Percentiles rank a stretch among this genome's conserved stretches.
Evolutionary conservation across 2,113 vertebrate genomes (phyloP).

Genomic region (Toxotes jaculatrix): DNA sequence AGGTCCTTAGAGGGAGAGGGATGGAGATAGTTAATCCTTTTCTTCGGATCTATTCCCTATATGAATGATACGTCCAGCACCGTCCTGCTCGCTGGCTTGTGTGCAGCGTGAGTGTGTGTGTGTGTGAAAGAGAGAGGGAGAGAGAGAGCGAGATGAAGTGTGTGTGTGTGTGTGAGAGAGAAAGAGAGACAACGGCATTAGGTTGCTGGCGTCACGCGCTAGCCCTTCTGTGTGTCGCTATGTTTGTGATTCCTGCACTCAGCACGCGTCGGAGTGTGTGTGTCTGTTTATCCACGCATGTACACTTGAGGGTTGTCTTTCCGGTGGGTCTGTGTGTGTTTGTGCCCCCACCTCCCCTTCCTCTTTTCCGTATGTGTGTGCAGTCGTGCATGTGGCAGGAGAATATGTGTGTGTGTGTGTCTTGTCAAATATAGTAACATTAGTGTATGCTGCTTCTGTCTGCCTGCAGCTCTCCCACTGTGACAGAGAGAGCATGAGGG

Average conservation of each 20-base stretch:
- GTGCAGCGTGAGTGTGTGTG: conserved; percentile 57
- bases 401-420: conserved; percentile 59
- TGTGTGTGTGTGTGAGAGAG: conserved; percentile 43
- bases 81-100: conserved; percentile 59
- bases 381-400: conserved; percentile 75
- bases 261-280: conserved; percentile 58
- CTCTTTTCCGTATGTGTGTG: conserved; percentile 68
- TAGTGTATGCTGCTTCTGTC: conserved; percentile 80
- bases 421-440: conserved; percentile 86
- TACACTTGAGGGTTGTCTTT: conserved; percentile 62
- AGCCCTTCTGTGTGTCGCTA: conserved; percentile 73
- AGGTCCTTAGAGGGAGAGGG: conserved; percentile 67
- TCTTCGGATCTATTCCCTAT: conserved; percentile 67
- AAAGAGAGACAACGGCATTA: conserved; percentile 52
- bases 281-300: conserved; percentile 45
- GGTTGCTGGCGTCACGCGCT: conserved; percentile 77
- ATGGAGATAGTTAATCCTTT: conserved; percentile 78
- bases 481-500: conserved; percentile 75
- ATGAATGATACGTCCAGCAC: conserved; percentile 69
- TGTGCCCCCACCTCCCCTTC: conserved; percentile 37
- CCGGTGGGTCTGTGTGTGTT: conserved; percentile 19
- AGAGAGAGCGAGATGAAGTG: conserved; percentile 21
- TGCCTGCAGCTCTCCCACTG: conserved; percentile 78
- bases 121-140: not conserved
- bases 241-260: conserved; percentile 81